Evolutionary conservation across 2,797 vertebrate species (phyloP).

Genomic region (Hydrolagus colliei): DNA sequence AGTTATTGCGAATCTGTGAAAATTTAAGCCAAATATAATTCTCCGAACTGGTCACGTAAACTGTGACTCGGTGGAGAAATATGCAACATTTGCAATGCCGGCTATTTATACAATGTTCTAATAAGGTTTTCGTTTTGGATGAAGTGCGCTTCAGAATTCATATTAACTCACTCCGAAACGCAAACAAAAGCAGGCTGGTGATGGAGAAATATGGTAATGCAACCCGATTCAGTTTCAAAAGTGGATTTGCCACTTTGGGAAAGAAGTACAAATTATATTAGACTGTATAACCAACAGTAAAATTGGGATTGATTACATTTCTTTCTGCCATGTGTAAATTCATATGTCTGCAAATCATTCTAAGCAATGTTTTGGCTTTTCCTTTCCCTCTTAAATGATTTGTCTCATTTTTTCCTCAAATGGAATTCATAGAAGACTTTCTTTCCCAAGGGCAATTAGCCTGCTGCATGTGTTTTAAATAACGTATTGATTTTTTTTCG

Average conservation of each 20-base stretch:
- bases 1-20: too few species aligned
- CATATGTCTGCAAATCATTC: conserved; percentile 28
- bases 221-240: not conserved
- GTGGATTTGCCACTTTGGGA: not conserved
- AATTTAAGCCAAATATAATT: too few species aligned
- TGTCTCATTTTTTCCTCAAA: conserved; percentile 42
- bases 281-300: not conserved
- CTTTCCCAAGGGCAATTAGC: conserved; percentile 41
- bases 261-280: not conserved
- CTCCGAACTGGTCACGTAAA: too few species aligned
- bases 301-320: not conserved
- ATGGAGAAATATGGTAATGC: not conserved
- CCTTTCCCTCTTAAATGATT: not conserved
- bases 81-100: not conserved
- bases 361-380: not conserved
- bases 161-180: not conserved
- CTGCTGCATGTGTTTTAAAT: conserved; percentile 45
- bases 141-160: not conserved
- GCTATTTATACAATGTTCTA: not conserved
- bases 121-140: not conserved
- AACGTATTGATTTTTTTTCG: conserved; percentile 58
- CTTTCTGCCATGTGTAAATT: conserved; percentile 32
- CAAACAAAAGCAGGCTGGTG: not conserved
- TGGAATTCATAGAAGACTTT: conserved; percentile 39
- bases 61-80: not conserved